Conservation (phyloP, 2,888 invertebrate genomes). For the Dinocampus coccinellae region DNA sequence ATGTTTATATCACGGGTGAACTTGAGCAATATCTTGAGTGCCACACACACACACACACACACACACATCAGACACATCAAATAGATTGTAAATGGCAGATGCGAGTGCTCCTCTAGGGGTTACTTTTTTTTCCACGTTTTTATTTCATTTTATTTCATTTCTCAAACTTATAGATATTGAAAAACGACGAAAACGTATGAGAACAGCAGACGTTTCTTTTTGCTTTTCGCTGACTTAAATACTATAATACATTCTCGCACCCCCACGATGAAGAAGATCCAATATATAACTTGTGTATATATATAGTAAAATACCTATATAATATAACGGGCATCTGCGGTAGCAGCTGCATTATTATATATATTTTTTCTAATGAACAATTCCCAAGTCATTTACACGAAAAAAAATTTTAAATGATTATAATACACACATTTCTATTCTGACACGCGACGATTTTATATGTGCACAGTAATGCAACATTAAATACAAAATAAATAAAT, state of each 20-base stretch:
- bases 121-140: background rate
- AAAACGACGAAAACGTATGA: background rate
- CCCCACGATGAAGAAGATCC: constrained; percentile 47
- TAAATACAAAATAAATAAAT: background rate
- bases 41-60: too few relatives aligned
- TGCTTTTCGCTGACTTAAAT: background rate
- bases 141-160: too few relatives aligned
- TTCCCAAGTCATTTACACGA: constrained; percentile 4
- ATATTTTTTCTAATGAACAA: constrained; percentile 28
- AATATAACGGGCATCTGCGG: constrained; percentile 57
- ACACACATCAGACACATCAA: constrained; percentile 6
- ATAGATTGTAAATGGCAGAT: constrained; percentile 7
- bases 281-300: constrained; percentile 27
- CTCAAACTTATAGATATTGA: background rate
- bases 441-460: background rate
- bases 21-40: constrained; percentile 10
- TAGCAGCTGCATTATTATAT: constrained; percentile 54
- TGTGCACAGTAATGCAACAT: background rate
- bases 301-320: too few relatives aligned
- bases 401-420: constrained; percentile 21
- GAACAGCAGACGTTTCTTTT: background rate
- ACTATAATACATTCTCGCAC: constrained; percentile 26
- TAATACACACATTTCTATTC: background rate
- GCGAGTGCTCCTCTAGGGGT: background rate
- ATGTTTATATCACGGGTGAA: background rate